Evolutionary conservation across 2,113 vertebrate genomes (phyloP).

Genomic region (Bubo blakistoni): DNA sequence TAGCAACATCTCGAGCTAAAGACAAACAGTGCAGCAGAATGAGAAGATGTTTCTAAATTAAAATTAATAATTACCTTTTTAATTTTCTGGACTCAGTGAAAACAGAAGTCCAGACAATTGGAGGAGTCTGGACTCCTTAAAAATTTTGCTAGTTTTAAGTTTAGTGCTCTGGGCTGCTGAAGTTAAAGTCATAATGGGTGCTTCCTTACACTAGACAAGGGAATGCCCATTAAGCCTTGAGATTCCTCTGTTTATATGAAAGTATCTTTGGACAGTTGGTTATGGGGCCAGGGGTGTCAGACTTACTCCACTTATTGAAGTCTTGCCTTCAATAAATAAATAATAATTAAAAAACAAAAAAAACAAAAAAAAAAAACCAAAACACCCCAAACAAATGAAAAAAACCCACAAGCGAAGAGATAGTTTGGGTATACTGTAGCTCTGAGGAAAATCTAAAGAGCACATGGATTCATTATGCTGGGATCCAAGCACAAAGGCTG

Average conservation of each 20-base stretch:
- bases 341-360: neutral
- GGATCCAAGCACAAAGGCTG: neutral
- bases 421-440: neutral
- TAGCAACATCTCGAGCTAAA: neutral
- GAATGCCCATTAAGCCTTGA: neutral
- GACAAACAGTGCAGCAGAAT: neutral
- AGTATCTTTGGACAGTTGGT: neutral
- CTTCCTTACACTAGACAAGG: neutral
- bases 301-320: neutral
- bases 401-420: neutral
- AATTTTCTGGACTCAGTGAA: neutral
- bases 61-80: neutral
- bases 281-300: neutral
- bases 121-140: neutral
- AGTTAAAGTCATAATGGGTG: neutral
- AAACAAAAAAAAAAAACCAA: neutral
- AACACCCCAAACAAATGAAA: neutral
- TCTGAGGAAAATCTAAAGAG: neutral
- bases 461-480: neutral
- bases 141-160: neutral
- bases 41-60: neutral
- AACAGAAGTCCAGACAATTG: neutral
- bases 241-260: neutral
- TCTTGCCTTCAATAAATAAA: neutral
- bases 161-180: neutral